Conservation (phyloP, 2,888 invertebrate species). For the Pyrrhia umbra region DNA sequence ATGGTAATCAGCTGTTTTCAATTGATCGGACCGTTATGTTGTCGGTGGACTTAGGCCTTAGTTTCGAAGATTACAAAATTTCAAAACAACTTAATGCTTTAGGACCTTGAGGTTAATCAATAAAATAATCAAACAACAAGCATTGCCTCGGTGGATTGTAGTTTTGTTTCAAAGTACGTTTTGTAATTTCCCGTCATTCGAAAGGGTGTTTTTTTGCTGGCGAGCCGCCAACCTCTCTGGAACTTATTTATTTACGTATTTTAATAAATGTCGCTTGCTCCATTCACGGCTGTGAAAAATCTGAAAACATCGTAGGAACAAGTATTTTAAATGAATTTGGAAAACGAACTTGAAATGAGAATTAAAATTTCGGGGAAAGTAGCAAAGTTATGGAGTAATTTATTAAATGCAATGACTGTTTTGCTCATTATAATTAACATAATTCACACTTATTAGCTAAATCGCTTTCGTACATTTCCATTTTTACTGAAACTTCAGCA, state of each 20-base stretch:
- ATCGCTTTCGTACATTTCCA: neutral
- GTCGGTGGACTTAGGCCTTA: neutral
- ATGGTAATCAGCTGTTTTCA: too few species aligned
- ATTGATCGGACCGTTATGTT: too few species aligned
- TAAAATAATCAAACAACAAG: conserved; percentile 16
- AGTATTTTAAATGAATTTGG: conserved; percentile 11
- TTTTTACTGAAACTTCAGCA: neutral
- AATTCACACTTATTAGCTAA: conserved; percentile 23
- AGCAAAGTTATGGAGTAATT: conserved; percentile 27
- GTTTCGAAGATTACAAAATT: neutral
- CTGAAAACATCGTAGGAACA: conserved; percentile 19
- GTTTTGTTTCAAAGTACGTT: conserved; percentile 28
- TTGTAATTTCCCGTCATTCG: conserved; percentile 42
- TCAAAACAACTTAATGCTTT: conserved; percentile 15
- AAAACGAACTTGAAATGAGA: conserved; percentile 15
- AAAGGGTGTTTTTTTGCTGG: conserved; percentile 51
- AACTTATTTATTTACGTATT: conserved; percentile 62
- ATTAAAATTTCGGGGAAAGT: conserved; percentile 28
- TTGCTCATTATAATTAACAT: conserved; percentile 17
- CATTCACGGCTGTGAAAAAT: conserved; percentile 37
- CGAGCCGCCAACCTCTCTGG: conserved; percentile 56
- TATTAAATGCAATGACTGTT: conserved; percentile 21
- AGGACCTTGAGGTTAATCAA: neutral
- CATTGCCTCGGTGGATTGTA: conserved; percentile 7
- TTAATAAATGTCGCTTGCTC: conserved; percentile 60